Evolutionary conservation across 1,140 invertebrate species (phyloP).

Genomic region (Berghia stephanieae): DNA sequence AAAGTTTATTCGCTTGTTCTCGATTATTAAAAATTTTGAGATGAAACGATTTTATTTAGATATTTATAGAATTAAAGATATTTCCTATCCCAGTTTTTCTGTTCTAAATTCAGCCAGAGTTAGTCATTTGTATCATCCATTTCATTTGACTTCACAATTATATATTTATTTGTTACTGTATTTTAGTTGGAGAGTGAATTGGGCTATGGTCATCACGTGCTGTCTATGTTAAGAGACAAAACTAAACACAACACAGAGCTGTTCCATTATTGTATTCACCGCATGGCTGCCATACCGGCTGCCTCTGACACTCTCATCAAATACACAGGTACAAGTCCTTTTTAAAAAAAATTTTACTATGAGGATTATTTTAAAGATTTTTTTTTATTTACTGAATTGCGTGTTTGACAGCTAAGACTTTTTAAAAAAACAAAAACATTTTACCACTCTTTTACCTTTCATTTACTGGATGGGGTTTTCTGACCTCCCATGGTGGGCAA

Average conservation of each 20-base stretch:
- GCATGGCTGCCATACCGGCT: slow-evolving; percentile 80
- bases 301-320: slow-evolving; percentile 80
- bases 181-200: slow-evolving; percentile 61
- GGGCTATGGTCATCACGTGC: slow-evolving; percentile 83
- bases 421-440: not conserved
- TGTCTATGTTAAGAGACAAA: slow-evolving; percentile 73
- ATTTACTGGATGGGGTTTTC: too few species aligned
- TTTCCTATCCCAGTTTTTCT: not conserved
- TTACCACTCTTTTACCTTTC: not conserved
- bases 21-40: not conserved
- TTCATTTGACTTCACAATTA: not conserved
- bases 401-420: too few species aligned
- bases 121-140: slow-evolving; percentile 61
- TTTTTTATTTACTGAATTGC: too few species aligned
- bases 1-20: not conserved
- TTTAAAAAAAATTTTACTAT: not conserved
- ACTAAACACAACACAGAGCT: slow-evolving; percentile 69
- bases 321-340: slow-evolving; percentile 72
- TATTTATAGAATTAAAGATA: not conserved
- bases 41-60: not conserved
- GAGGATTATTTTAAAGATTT: too few species aligned
- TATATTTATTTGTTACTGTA: slow-evolving; percentile 12
- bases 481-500: too few species aligned
- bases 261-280: slow-evolving; percentile 78
- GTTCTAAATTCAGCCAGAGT: slow-evolving; percentile 45